Evolutionary conservation across 2,113 vertebrate genomes (phyloP).

Genomic region (Junco hyemalis): DNA sequence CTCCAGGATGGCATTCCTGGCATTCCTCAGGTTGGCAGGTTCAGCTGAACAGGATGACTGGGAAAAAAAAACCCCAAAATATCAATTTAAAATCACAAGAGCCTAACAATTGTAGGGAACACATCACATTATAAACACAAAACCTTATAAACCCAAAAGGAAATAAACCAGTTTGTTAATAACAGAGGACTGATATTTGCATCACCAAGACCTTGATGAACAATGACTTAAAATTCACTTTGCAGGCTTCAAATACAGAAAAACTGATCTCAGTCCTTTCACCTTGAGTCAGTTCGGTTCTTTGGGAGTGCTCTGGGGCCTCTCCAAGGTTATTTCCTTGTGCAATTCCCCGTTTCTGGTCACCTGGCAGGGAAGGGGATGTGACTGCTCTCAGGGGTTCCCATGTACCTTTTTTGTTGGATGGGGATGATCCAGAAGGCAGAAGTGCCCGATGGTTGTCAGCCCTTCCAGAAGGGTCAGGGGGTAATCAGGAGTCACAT

Average conservation of each 20-base stretch:
- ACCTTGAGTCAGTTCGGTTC: background rate
- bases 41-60: slow-evolving; percentile 78
- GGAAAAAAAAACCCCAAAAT: background rate
- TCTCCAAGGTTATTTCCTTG: background rate
- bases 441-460: slow-evolving; percentile 91
- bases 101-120: background rate
- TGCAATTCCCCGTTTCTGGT: background rate
- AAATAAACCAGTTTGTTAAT: background rate
- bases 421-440: slow-evolving; percentile 86
- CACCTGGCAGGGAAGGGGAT: background rate
- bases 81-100: background rate
- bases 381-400: background rate
- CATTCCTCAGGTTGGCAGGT: slow-evolving; percentile 84
- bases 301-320: background rate
- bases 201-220: background rate
- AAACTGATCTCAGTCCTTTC: background rate
- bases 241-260: background rate
- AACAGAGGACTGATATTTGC: background rate
- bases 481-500: slow-evolving; percentile 94
- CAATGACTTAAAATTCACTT: background rate
- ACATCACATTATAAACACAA: background rate
- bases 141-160: background rate
- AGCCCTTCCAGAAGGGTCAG: slow-evolving; percentile 94
- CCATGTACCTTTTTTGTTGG: slow-evolving; percentile 81
- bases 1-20: slow-evolving; percentile 89